A percentile compares a stretch with the other conserved stretches of the same genome.
phyloP scores from a whole-genome alignment of 1,140 invertebrate genomes.

The Pectinophora gossypiella region DNA sequence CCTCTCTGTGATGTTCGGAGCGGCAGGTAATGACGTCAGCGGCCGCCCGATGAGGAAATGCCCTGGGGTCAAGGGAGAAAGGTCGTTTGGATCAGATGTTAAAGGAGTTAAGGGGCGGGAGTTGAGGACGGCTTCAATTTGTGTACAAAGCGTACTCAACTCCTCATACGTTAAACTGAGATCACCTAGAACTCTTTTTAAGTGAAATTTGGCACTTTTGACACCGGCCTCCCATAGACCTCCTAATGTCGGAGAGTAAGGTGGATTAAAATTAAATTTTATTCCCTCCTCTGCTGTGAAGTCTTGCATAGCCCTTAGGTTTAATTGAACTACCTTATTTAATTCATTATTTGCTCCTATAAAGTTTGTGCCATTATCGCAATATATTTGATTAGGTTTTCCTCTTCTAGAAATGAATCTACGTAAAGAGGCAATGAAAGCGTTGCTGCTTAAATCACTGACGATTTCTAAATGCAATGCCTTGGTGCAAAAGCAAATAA shows the following conservation, averaged over 20 bases:
- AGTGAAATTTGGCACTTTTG: background rate
- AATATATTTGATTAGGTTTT: slow-evolving; percentile 3
- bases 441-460: slow-evolving; percentile 6
- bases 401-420: slow-evolving; percentile 10
- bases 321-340: background rate
- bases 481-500: slow-evolving; percentile 30
- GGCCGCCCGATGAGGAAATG: slow-evolving; percentile 8
- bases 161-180: slow-evolving; percentile 10
- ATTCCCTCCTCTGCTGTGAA: background rate
- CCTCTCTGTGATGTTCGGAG: background rate
- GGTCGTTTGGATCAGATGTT: too few relatives aligned
- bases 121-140: slow-evolving; percentile 17
- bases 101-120: slow-evolving; percentile 19
- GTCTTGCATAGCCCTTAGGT: background rate
- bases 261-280: slow-evolving; percentile 2
- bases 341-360: slow-evolving; percentile 7
- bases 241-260: background rate
- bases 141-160: slow-evolving; percentile 10
- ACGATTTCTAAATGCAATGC: slow-evolving; percentile 28
- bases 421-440: slow-evolving; percentile 9
- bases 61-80: slow-evolving; percentile 3
- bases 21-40: background rate
- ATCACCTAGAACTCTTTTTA: background rate
- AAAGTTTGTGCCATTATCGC: slow-evolving; percentile 18
- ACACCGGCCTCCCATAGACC: background rate